A percentile compares a stretch with the other conserved stretches of the same genome.
Evolutionary conservation across 2,888 invertebrate species (phyloP).

Genomic region (Drosophila kuntzei): DNA sequence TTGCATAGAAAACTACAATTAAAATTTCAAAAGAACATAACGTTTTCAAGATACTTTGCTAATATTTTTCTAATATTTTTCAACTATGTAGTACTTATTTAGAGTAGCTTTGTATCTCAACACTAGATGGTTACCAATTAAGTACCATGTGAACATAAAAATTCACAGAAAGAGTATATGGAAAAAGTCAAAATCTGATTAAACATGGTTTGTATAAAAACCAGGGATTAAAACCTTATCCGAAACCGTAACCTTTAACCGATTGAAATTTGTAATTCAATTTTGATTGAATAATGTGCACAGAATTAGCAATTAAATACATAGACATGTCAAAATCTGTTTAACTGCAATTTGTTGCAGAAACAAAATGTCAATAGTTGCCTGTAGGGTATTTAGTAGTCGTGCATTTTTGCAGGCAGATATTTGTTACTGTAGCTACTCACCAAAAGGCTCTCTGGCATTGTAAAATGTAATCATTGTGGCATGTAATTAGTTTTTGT

Average conservation of each 20-base stretch:
- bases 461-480: slow-evolving; percentile 78
- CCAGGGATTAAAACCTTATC: too few species aligned
- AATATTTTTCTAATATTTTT: background rate
- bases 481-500: slow-evolving; percentile 81
- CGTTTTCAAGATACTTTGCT: background rate
- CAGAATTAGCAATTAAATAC: too few species aligned
- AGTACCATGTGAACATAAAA: slow-evolving; percentile 7
- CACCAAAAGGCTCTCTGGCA: slow-evolving; percentile 51
- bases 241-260: too few species aligned
- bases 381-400: slow-evolving; percentile 3
- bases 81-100: background rate
- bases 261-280: too few species aligned
- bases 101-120: background rate
- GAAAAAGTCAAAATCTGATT: too few species aligned
- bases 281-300: too few species aligned
- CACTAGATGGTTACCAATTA: slow-evolving; percentile 6
- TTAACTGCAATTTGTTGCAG: background rate
- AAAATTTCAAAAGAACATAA: background rate
- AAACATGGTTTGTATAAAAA: too few species aligned
- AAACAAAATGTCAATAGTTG: background rate
- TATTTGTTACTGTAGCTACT: slow-evolving; percentile 18
- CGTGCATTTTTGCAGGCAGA: too few species aligned
- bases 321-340: background rate
- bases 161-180: background rate
- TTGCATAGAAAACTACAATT: too few species aligned